Conservation (phyloP, 2,113 vertebrate genomes). For the Corvus moneduloides region DNA sequence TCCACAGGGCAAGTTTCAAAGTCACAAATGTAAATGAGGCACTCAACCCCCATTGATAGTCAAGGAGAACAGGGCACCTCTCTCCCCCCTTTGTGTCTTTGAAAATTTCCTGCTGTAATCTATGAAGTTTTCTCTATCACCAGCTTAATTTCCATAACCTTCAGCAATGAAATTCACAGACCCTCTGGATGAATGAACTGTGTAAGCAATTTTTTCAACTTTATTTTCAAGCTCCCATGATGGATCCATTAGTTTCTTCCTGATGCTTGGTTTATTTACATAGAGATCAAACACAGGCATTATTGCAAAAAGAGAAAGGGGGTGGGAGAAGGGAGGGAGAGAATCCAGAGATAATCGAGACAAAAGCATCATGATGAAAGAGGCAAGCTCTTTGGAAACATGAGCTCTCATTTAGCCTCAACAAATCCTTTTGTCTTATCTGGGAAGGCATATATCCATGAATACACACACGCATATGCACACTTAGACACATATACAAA, state of each 20-base stretch:
- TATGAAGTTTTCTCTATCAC: slow-evolving; percentile 8
- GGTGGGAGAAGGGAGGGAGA: background rate
- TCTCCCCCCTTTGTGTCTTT: background rate
- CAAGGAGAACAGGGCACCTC: background rate
- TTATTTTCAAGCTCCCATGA: slow-evolving; percentile 24
- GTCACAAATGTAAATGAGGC: slow-evolving; percentile 4
- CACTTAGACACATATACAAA: background rate
- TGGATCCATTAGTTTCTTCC: slow-evolving; percentile 49
- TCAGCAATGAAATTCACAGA: background rate
- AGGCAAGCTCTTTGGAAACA: background rate
- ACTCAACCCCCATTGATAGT: background rate
- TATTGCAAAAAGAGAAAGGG: background rate
- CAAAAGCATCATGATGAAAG: slow-evolving; percentile 28
- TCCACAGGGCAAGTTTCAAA: background rate
- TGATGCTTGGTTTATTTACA: slow-evolving; percentile 39
- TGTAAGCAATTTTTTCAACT: slow-evolving; percentile 38
- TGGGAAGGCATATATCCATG: background rate
- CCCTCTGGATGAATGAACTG: background rate
- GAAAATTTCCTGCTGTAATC: slow-evolving; percentile 1
- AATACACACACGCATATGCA: background rate
- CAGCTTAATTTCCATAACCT: slow-evolving; percentile 34
- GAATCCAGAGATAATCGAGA: slow-evolving; percentile 24
- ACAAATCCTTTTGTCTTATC: slow-evolving; percentile 16
- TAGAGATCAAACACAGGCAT: slow-evolving; percentile 15
- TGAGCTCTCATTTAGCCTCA: background rate